Evolutionary conservation across 2,888 invertebrate genomes (phyloP).

Genomic region (Taenaris catops): DNA sequence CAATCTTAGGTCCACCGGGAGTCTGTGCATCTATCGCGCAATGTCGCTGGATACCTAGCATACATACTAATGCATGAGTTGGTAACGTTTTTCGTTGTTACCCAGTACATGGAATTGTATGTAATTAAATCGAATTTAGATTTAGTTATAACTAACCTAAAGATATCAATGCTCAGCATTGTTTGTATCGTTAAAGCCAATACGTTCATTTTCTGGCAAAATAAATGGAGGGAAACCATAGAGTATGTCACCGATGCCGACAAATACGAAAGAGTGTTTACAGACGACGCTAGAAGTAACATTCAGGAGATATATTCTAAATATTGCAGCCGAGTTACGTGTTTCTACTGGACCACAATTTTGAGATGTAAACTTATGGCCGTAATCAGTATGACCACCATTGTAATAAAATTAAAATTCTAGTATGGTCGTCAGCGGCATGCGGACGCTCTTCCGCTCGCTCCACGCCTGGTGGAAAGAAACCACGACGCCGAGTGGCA

Average conservation of each 20-base stretch:
- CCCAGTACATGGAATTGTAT: slow-evolving; percentile 55
- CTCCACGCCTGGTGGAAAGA: slow-evolving; percentile 80
- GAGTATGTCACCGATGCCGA: slow-evolving; percentile 55
- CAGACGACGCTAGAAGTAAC: slow-evolving; percentile 30
- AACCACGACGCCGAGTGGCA: slow-evolving; percentile 92
- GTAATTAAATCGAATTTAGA: slow-evolving; percentile 50
- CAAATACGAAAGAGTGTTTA: slow-evolving; percentile 43
- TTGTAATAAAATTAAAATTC: not conserved
- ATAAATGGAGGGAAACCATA: slow-evolving; percentile 45
- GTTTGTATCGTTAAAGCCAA: slow-evolving; percentile 52
- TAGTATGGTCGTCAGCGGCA: slow-evolving; percentile 72
- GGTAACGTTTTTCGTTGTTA: slow-evolving; percentile 46
- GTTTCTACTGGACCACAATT: slow-evolving; percentile 63
- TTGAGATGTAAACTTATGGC: no score
- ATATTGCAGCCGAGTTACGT: slow-evolving; percentile 49
- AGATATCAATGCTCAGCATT: slow-evolving; percentile 58
- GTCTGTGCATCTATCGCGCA: no score
- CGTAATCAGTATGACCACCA: no score
- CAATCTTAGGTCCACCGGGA: no score
- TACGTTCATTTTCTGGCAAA: slow-evolving; percentile 52
- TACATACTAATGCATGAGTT: slow-evolving; percentile 43
- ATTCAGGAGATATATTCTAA: slow-evolving; percentile 50
- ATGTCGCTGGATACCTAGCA: slow-evolving; percentile 48
- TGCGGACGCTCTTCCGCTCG: slow-evolving; percentile 54
- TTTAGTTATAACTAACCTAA: slow-evolving; percentile 53